Base-by-base conservation (phyloP, 2,888 invertebrate genomes). In the Oscheius sp. region DNA sequence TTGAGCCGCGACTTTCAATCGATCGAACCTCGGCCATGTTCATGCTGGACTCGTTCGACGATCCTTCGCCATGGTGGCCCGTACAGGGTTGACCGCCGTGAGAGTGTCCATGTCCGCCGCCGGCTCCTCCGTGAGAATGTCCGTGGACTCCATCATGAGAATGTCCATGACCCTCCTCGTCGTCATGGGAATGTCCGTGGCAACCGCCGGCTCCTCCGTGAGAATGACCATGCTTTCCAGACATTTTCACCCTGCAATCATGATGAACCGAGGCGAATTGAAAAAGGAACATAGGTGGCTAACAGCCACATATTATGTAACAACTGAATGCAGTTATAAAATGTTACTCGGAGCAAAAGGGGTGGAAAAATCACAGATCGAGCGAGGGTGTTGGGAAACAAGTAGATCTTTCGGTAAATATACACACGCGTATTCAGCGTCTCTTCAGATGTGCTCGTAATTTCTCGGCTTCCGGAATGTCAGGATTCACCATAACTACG, bases 51-150 rank as follows among this genome's bases (percentile, higher is more conserved):
- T 70, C 63, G 32, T 73, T 35, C 1, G 65, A 63, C 35, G 74
- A 66, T 51, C 78, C 76, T 42, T 79, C 79, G 2, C 75, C 78
- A 13, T 75, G 73, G 37, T 78, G 80, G 11, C 81, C 81, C 9
- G 60, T 35, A 57, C 81, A 81, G 37, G 76, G 77, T 29, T 73
- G 73, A 74, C 78, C 81, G 21, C 75, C 76, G 73, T 81, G 81
- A 59, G 79, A 79, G 51, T 81, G 81, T 42, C 81, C 81, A 75
- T 81, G 81, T 21, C 48, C 47, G 11, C 29, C n/a, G 35, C 29
- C 21, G 9, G 55, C 21, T 21, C 55, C 21, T 55, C 35, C 68
- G 55, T 55, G 53, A 37, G 55, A 53, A 55, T 68, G 42, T 55
- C 42, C 13, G 21, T 68, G 68, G 3, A 35, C 55, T 32, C 21